Base-by-base conservation (phyloP, 2,113 vertebrate species). In the Coptodon rendalli region DNA sequence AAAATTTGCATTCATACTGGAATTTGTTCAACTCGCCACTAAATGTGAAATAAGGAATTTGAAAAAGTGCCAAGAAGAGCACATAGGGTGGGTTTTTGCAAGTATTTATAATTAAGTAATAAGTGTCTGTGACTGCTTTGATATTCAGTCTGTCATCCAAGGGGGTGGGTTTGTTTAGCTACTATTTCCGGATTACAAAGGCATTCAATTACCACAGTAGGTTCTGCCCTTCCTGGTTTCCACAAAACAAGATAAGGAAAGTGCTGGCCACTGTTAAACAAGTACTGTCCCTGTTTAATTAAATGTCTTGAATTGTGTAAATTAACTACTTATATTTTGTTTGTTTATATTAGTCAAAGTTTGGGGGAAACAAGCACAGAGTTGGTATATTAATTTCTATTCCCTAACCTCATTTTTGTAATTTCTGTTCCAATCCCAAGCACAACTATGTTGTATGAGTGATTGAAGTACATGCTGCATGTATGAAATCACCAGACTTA, bases 181-280 rank as follows among this genome's bases (percentile, higher is more conserved):
- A 40, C 61, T 31, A 29, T 87, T 90, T 92, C 81, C 68, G 38
- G 73, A 84, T 92, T 52, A 78, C 61, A 86, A 81, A 86, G 79
- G n/a, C 81, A 50, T 73, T 93, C 48, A 80, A 89, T 93, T 88
- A 86, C 59, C 76, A 76, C 83, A 56, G 31, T 8, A 43, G 40
- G 91, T 24, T 88, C 87, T 89, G 57, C 90, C 91, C 89, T 91
- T 93, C 90, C 93, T 91, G 80, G 57, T 84, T 80, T 89, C 80
- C 86, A 50, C 82, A 82, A 43, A 83, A 81, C 71, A 86, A 79
- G 91, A 93, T 87, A 86, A 94, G 82, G 43, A 50, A 48, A 78
- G 29, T 8, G 17, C 45, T 66, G 31, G 5, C 24, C 24, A 29
- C 63, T 3, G 17, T 38, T 78, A 34, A 83, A 76, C 61, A 80